These are phyloP conservation scores for Antechinus flavipes DNA, from an alignment of 2,113 vertebrate genomes.

Conservation along the genomic window DNA sequence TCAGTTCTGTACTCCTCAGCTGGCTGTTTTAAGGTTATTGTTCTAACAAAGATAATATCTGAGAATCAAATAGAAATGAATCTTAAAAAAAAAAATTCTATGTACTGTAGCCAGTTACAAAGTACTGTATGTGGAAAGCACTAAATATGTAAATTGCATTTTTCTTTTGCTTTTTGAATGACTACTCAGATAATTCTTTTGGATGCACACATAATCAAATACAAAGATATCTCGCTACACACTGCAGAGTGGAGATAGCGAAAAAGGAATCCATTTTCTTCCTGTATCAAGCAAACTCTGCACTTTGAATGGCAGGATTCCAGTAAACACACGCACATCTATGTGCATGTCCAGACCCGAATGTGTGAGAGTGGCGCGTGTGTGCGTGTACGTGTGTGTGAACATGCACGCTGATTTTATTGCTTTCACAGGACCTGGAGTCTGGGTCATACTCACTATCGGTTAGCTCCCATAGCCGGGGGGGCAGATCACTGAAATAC, in stretches of 20 bases:
- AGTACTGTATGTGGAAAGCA: conserved; percentile 79
- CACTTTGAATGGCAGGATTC: conserved; percentile 76
- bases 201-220: conserved; percentile 84
- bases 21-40: conserved; percentile 76
- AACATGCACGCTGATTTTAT: background rate
- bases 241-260: conserved; percentile 87
- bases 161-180: conserved; percentile 84
- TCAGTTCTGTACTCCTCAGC: conserved; percentile 66
- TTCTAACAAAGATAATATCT: conserved; percentile 71
- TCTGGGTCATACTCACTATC: conserved; percentile 90
- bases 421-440: conserved; percentile 43
- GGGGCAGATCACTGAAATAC: conserved; percentile 96
- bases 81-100: conserved; percentile 66
- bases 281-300: conserved; percentile 80
- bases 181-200: conserved; percentile 83
- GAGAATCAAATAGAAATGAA: conserved; percentile 78
- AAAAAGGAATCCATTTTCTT: conserved; percentile 81
- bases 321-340: conserved; percentile 53
- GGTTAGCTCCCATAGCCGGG: conserved; percentile 96
- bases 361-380: background rate
- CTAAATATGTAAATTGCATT: conserved; percentile 89
- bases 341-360: background rate
- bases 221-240: conserved; percentile 83
- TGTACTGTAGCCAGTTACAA: conserved; percentile 81
- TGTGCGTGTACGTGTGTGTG: background rate